Conservation (phyloP, 30 jellyfish, hydroid and myxozoan species). For the Sanderia malayensis region DNA sequence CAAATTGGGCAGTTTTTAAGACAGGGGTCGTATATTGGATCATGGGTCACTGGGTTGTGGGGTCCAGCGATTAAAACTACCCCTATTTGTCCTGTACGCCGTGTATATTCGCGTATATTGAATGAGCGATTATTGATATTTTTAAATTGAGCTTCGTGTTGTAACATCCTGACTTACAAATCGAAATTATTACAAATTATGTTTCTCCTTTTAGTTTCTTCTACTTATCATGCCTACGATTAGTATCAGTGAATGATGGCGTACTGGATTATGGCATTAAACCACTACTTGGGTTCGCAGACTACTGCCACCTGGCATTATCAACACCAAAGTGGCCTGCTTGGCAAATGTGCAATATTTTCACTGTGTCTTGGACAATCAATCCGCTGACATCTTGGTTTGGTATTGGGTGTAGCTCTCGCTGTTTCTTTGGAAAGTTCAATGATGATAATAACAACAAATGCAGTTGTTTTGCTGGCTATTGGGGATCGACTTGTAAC, state of each 20-base stretch:
- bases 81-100: neutral
- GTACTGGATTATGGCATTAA: constrained; percentile 33
- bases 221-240: constrained; percentile 45
- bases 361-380: constrained; percentile 49
- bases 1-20: too few species aligned
- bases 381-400: constrained; percentile 26
- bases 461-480: constrained; percentile 43
- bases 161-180: neutral
- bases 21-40: too few species aligned
- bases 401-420: constrained; percentile 25
- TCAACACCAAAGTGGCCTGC: constrained; percentile 50
- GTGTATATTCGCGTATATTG: too few species aligned
- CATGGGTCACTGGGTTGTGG: too few species aligned
- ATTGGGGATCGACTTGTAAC: constrained; percentile 52
- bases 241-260: constrained; percentile 40
- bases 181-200: neutral
- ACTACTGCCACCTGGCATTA: constrained; percentile 46
- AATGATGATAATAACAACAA: neutral
- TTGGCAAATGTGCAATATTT: constrained; percentile 46
- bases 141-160: too few species aligned
- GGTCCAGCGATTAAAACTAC: too few species aligned
- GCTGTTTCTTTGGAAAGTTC: constrained; percentile 40
- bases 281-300: constrained; percentile 52
- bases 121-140: too few species aligned
- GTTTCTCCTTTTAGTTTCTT: constrained; percentile 31